Conservation (phyloP, 37 sponge, comb jelly and placozoan genomes). For the Lycopodina hypogea region DNA sequence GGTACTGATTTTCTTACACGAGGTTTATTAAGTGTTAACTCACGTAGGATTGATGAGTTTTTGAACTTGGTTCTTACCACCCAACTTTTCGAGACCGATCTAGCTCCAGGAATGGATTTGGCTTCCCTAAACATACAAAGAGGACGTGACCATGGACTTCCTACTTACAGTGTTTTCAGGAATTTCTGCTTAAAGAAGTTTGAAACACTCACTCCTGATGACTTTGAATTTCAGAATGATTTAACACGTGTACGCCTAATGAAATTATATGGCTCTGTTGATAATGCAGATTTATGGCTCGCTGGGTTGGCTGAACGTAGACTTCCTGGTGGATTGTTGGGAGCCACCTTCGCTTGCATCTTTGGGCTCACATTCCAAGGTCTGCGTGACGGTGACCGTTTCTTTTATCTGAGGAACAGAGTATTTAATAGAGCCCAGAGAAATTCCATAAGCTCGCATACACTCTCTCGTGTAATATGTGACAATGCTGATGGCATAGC, state of each 20-base stretch:
- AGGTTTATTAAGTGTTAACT: slow-evolving; percentile 37
- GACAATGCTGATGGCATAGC: slow-evolving; percentile 73
- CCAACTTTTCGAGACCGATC: slow-evolving; percentile 47
- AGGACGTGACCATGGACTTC: slow-evolving; percentile 88
- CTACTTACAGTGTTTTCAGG: slow-evolving; percentile 66
- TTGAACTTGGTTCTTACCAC: slow-evolving; percentile 58
- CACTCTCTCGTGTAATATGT: slow-evolving; percentile 78
- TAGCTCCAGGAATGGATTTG: slow-evolving; percentile 55
- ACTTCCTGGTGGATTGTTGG: slow-evolving; percentile 55
- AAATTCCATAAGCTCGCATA: slow-evolving; percentile 22
- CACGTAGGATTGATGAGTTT: slow-evolving; percentile 69
- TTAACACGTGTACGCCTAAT: slow-evolving; percentile 33
- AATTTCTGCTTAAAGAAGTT: slow-evolving; percentile 50
- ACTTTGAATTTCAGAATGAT: slow-evolving; percentile 13
- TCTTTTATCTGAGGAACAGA: slow-evolving; percentile 67
- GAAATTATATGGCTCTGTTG: slow-evolving; percentile 52
- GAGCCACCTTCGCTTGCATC: slow-evolving; percentile 91
- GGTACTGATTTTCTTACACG: slow-evolving; percentile 71
- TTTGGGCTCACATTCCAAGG: slow-evolving; percentile 69
- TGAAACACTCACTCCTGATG: neutral
- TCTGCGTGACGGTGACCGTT: slow-evolving; percentile 84
- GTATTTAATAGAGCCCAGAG: slow-evolving; percentile 71
- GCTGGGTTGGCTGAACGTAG: slow-evolving; percentile 82
- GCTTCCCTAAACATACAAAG: slow-evolving; percentile 88
- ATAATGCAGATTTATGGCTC: slow-evolving; percentile 69